Evolutionary conservation across 2,888 invertebrate species (phyloP).

Genomic region (Cataglyphis altisquamis): DNA sequence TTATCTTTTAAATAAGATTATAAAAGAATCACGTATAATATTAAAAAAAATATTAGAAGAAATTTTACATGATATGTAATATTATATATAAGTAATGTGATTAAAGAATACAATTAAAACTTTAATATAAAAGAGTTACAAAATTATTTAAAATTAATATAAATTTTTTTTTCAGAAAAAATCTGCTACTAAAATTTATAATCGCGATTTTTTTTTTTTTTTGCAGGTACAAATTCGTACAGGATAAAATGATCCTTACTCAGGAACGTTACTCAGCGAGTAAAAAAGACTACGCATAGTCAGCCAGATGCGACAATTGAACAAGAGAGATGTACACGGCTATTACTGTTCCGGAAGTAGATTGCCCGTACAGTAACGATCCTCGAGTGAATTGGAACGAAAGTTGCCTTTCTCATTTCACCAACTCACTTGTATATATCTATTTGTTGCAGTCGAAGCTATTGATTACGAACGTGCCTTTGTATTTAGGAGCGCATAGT

Average conservation of each 20-base stretch:
- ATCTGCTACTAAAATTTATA: background rate
- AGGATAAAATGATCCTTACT: background rate
- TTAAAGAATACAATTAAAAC: background rate
- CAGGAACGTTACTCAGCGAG: background rate
- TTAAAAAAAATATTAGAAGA: background rate
- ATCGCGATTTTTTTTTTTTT: background rate
- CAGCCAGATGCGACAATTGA: constrained; percentile 22
- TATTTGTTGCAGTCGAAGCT: constrained; percentile 58
- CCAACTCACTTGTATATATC: constrained; percentile 47
- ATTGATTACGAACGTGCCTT: constrained; percentile 52
- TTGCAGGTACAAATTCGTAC: background rate
- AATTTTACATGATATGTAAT: background rate
- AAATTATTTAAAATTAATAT: background rate
- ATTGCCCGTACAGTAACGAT: constrained; percentile 47
- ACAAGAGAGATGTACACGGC: constrained; percentile 45
- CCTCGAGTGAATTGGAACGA: constrained; percentile 51
- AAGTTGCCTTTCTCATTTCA: constrained; percentile 52
- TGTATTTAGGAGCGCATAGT: constrained; percentile 43
- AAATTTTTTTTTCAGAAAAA: background rate
- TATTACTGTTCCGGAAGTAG: constrained; percentile 50
- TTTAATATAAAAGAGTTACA: background rate
- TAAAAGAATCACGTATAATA: background rate
- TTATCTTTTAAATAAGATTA: background rate
- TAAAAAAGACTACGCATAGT: constrained; percentile 22
- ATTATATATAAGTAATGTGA: background rate